Percentiles rank a stretch among this genome's conserved stretches.
Conservation (phyloP, 2,888 invertebrate genomes). For the Lasioglossum calceatum region DNA sequence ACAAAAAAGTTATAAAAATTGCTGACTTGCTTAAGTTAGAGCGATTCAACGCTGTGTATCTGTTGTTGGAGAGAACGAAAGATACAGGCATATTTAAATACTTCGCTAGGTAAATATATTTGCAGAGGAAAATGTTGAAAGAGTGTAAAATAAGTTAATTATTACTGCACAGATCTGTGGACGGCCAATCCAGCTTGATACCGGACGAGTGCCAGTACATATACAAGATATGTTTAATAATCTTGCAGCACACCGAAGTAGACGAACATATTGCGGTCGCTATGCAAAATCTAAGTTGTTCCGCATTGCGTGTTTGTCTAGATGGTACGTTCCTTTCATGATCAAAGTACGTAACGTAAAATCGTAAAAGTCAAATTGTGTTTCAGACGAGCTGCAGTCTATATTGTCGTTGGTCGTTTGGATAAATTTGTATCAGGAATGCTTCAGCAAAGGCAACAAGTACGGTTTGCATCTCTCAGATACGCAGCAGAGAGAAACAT, state of each 20-base stretch:
- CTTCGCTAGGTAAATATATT: slow-evolving; percentile 65
- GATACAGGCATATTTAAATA: slow-evolving; percentile 64
- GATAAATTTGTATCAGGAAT: slow-evolving; percentile 52
- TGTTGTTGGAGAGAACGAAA: slow-evolving; percentile 64
- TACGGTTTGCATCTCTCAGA: slow-evolving; percentile 11
- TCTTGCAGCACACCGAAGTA: slow-evolving; percentile 46
- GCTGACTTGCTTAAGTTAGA: slow-evolving; percentile 69
- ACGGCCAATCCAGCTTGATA: slow-evolving; percentile 36
- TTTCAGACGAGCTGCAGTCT: slow-evolving; percentile 65
- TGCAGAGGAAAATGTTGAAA: neutral
- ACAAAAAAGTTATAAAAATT: slow-evolving; percentile 66
- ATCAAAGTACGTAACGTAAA: no score
- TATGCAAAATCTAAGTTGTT: slow-evolving; percentile 56
- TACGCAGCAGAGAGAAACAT: slow-evolving; percentile 21
- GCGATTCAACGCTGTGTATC: slow-evolving; percentile 63
- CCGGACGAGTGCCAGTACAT: slow-evolving; percentile 55
- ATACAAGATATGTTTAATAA: slow-evolving; percentile 55
- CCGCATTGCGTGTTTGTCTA: slow-evolving; percentile 61
- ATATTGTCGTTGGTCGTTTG: slow-evolving; percentile 57
- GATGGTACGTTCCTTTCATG: slow-evolving; percentile 55
- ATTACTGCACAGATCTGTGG: slow-evolving; percentile 29
- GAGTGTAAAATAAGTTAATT: slow-evolving; percentile 8
- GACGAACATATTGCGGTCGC: slow-evolving; percentile 38
- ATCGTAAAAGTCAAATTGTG: neutral
- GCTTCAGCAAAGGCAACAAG: slow-evolving; percentile 27